Evolutionary conservation across 1,140 invertebrate genomes (phyloP).

Genomic region (Subanguina moxae): DNA sequence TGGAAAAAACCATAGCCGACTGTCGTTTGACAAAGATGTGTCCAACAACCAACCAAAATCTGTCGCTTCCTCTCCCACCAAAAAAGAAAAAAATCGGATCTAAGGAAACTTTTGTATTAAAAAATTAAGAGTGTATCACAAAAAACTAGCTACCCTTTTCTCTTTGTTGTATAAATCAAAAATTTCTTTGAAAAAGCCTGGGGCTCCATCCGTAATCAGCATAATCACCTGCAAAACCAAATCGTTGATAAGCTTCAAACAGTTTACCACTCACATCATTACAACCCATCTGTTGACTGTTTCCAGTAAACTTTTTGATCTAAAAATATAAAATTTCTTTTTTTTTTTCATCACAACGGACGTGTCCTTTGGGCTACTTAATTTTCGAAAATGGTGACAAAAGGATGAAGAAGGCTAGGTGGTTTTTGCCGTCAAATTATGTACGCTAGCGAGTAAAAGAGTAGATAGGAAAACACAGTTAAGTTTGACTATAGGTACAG

Average conservation of each 20-base stretch:
- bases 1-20: too few species aligned
- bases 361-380: too few species aligned
- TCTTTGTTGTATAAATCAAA: constrained; percentile 81
- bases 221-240: constrained; percentile 68
- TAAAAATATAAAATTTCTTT: constrained; percentile 28
- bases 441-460: too few species aligned
- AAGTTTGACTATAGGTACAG: too few species aligned
- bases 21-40: too few species aligned
- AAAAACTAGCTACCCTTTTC: constrained; percentile 43
- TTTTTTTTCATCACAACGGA: too few species aligned
- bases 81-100: constrained; percentile 91
- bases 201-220: constrained; percentile 94
- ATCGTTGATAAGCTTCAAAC: background rate
- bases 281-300: constrained; percentile 64
- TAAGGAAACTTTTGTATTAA: constrained; percentile 60
- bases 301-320: constrained; percentile 49
- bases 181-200: constrained; percentile 83
- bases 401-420: background rate
- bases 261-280: constrained; percentile 71
- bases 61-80: constrained; percentile 88
- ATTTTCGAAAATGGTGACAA: constrained; percentile 5
- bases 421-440: too few species aligned
- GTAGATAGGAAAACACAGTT: too few species aligned
- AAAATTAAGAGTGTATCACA: constrained; percentile 8
- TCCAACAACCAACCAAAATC: constrained; percentile 66